Percentiles rank a stretch among this genome's conserved stretches.
Conservation (phyloP, 2,797 vertebrate species). For the Microctenopoma steveboyesi region DNA sequence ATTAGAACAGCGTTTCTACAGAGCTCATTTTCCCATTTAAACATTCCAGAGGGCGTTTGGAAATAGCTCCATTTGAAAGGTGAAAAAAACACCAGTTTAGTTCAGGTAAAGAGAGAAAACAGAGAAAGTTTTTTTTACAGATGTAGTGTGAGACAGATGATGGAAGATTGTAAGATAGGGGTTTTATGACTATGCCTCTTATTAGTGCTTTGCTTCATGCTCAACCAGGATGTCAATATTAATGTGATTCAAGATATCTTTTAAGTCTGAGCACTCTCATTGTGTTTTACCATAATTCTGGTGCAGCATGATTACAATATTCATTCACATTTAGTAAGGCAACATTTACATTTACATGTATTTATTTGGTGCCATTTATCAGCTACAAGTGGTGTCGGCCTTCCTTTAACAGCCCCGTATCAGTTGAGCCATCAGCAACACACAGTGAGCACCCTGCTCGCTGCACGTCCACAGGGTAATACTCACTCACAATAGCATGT, state of each 20-base stretch:
- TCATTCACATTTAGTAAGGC: no score
- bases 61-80: no score
- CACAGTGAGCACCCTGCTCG: constrained; percentile 33
- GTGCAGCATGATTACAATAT: not conserved
- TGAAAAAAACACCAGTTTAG: no score
- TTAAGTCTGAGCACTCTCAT: not conserved
- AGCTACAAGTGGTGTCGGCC: not conserved
- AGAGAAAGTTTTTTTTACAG: no score
- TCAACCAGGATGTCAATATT: no score
- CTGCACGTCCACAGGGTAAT: constrained; percentile 63
- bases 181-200: constrained; percentile 12
- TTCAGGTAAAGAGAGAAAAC: no score
- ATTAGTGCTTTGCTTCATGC: constrained; percentile 19
- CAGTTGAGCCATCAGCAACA: constrained; percentile 11
- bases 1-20: no score
- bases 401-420: not conserved
- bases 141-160: no score
- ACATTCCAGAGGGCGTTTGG: no score
- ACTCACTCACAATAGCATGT: constrained; percentile 71
- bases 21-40: no score
- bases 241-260: no score
- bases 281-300: not conserved
- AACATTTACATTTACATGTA: no score
- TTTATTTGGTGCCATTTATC: not conserved
- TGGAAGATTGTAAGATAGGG: not conserved